Evolutionary conservation across 2,113 vertebrate genomes (phyloP).

Genomic region (Pimephales promelas): DNA sequence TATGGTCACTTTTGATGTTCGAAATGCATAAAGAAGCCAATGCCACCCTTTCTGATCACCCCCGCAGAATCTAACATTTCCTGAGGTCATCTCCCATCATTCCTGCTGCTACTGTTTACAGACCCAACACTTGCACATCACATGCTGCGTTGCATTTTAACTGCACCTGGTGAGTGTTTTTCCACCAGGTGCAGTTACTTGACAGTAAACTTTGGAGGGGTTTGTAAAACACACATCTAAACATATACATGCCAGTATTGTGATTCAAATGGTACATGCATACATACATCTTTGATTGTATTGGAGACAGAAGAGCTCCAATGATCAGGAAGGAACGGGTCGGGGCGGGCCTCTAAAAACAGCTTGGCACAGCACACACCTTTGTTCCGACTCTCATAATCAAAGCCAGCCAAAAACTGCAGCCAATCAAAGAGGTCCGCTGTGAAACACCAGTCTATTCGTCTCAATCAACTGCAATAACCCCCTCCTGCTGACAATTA

Average conservation of each 20-base stretch:
- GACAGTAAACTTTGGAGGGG: neutral
- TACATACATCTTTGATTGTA: neutral
- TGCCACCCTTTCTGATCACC: neutral
- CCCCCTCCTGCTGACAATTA: slow-evolving; percentile 57
- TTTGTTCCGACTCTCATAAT: slow-evolving; percentile 41
- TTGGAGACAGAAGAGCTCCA: neutral
- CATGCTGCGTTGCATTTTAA: neutral
- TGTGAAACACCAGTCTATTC: slow-evolving; percentile 44
- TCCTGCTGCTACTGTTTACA: neutral
- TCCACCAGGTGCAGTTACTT: slow-evolving; percentile 2
- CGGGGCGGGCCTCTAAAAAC: slow-evolving; percentile 22
- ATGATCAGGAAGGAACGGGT: slow-evolving; percentile 8
- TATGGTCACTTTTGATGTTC: neutral
- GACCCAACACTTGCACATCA: slow-evolving; percentile 18
- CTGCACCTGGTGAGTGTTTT: neutral
- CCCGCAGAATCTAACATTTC: neutral
- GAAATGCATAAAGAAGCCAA: neutral
- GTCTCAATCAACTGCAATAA: slow-evolving; percentile 54
- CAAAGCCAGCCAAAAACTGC: slow-evolving; percentile 38
- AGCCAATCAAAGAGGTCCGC: slow-evolving; percentile 46
- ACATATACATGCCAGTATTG: neutral
- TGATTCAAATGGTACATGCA: neutral
- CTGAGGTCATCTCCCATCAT: slow-evolving; percentile 23
- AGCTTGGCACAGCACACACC: slow-evolving; percentile 29
- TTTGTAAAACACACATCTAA: neutral